Conservation (phyloP, 2,888 invertebrate species). For the Hemaris fuciformis region DNA sequence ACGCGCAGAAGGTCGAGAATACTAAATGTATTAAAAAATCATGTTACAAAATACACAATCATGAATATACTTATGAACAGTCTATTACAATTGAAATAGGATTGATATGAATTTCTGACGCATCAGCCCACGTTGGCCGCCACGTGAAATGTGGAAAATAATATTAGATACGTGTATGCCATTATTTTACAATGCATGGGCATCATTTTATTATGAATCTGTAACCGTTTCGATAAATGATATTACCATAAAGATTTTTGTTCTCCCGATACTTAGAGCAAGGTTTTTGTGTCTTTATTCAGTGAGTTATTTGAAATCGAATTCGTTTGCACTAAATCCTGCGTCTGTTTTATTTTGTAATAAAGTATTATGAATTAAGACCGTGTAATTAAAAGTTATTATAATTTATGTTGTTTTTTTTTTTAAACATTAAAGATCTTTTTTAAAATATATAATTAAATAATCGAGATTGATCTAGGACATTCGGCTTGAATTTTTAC, state of each 20-base stretch:
- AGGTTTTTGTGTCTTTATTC: conserved; percentile 35
- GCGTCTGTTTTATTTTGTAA: neutral
- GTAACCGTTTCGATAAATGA: conserved; percentile 46
- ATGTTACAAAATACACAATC: conserved; percentile 41
- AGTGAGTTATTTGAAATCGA: conserved; percentile 29
- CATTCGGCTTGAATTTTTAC: no score
- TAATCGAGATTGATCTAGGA: no score
- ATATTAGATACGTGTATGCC: conserved; percentile 35
- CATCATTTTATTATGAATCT: conserved; percentile 70
- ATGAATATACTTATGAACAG: conserved; percentile 45
- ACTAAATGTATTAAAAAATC: conserved; percentile 39
- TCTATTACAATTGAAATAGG: conserved; percentile 62
- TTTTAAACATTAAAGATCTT: no score
- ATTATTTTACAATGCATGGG: conserved; percentile 53
- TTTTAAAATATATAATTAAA: no score
- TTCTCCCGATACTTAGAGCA: conserved; percentile 39
- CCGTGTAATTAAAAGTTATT: neutral
- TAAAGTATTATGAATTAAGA: neutral
- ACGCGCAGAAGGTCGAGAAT: conserved; percentile 1
- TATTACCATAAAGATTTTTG: conserved; percentile 57
- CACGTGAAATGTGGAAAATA: conserved; percentile 57
- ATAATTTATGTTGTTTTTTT: no score
- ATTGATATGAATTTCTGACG: conserved; percentile 54
- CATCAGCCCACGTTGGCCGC: conserved; percentile 47
- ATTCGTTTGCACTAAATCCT: conserved; percentile 9